phyloP scores from a whole-genome alignment of 1,140 invertebrate species.

The Saccostrea cuccullata region DNA sequence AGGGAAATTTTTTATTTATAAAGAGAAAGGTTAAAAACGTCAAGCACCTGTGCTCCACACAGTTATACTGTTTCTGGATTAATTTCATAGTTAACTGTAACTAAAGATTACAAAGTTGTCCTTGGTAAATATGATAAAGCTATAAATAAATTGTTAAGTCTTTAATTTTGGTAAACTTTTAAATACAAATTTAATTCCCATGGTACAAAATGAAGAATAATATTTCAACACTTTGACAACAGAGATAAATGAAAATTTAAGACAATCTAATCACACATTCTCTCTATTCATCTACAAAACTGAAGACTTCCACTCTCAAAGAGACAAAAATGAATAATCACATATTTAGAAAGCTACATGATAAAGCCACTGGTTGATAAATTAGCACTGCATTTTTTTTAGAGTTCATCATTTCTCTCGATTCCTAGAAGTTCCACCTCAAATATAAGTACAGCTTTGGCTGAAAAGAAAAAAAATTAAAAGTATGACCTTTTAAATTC shows the following conservation, averaged over 20 bases:
- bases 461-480: constrained; percentile 68
- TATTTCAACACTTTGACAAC: too few species aligned
- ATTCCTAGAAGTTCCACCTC: constrained; percentile 91
- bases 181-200: too few species aligned
- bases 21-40: too few species aligned
- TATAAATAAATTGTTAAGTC: too few species aligned
- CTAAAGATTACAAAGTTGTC: too few species aligned
- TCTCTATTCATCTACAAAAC: background rate
- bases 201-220: too few species aligned
- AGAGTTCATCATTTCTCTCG: constrained; percentile 80
- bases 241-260: background rate
- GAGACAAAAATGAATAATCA: background rate
- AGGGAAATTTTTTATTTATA: too few species aligned
- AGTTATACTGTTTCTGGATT: too few species aligned
- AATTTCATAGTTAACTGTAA: too few species aligned
- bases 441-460: constrained; percentile 88
- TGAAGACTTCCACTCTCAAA: background rate
- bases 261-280: background rate
- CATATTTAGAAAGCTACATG: background rate
- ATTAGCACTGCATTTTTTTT: constrained; percentile 69
- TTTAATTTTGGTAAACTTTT: too few species aligned
- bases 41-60: too few species aligned
- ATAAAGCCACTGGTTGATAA: background rate
- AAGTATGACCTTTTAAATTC: background rate
- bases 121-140: too few species aligned